Base-by-base conservation (phyloP, 2,113 vertebrate species). In the Solenodon paradoxus region DNA sequence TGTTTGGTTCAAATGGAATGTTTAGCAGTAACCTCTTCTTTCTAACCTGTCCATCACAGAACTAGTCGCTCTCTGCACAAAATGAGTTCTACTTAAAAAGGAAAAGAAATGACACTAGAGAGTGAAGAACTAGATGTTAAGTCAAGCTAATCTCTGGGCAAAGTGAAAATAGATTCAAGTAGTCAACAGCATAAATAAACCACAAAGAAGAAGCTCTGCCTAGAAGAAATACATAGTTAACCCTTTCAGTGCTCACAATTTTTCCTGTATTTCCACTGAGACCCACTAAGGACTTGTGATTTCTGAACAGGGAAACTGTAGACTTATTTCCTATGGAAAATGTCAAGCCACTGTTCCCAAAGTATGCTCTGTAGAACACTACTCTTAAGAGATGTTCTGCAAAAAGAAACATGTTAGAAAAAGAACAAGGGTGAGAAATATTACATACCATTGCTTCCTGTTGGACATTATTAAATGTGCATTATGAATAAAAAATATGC, bases 281-380 rank as follows among this genome's bases (percentile, higher is more conserved):
- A 49, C 74, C n/a, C 15, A 68, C 26, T 42, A 59, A 80, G 22
- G 42, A 82, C 57, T 26, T 78, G 10, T 45, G 32, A 72, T 13
- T 88, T 79, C 35, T 74, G 5, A 94, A 91, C 9, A 22, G 15
- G 53, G 26, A 26, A 77, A 66, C 59, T 59, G 11, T 66, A 15
- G 90, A 83, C 66, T 90, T 35, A 87, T 7, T 84, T 61, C 24
- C 59, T 94, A 3, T 47, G 38, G 32, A 88, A 92, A 96, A 55
- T 57, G 68, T 77, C 42, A 82, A 74, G 22, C n/a, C 40, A n/a
- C 59, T 96, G 74, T 95, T 85, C 7, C 32, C 17, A 57, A 61
- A 59, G 8, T 26, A 11, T 84, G 32, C 2, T 83, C 35, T 85
- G 3, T 69, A 85, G 57, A 95, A 88, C 19, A 63, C 35, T 79